These are phyloP conservation scores for Melanerpes aurifrons DNA, from an alignment of 2,113 vertebrate species.

Conservation along the genomic window DNA sequence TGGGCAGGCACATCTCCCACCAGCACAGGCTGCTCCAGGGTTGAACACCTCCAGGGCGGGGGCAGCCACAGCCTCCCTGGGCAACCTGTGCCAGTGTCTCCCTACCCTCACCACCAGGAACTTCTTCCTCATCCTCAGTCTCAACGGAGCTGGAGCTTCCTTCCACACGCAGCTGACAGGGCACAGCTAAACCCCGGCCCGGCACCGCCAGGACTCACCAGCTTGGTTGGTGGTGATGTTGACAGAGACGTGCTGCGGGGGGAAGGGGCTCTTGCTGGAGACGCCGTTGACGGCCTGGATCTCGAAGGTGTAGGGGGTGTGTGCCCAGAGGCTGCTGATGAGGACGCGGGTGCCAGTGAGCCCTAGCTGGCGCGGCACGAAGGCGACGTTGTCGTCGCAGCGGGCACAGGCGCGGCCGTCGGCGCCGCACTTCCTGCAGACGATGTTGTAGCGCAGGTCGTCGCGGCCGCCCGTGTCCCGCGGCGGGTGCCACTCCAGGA, in stretches of 20 bases:
- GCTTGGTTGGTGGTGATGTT: slow-evolving; percentile 99
- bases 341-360: slow-evolving; percentile 91
- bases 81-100: no score
- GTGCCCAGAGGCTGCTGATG: slow-evolving; percentile 96
- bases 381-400: slow-evolving; percentile 97
- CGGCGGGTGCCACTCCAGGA: slow-evolving; percentile 94
- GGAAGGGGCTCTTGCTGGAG: slow-evolving; percentile 94
- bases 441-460: slow-evolving; percentile 95
- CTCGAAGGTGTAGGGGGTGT: slow-evolving; percentile 95
- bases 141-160: no score
- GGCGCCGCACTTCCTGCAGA: slow-evolving; percentile 93
- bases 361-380: slow-evolving; percentile 91
- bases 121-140: no score
- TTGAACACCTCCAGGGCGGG: no score
- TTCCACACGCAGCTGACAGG: not conserved
- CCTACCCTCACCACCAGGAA: no score
- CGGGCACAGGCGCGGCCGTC: slow-evolving; percentile 92
- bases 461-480: slow-evolving; percentile 91
- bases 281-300: slow-evolving; percentile 97
- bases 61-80: no score
- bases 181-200: rapidly evolving
- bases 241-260: slow-evolving; percentile 92
- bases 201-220: slow-evolving; percentile 73
- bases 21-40: no score
- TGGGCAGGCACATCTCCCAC: no score